Conservation (phyloP, 30 jellyfish, hydroid and myxozoan genomes). For the Turritopsis dohrnii region DNA sequence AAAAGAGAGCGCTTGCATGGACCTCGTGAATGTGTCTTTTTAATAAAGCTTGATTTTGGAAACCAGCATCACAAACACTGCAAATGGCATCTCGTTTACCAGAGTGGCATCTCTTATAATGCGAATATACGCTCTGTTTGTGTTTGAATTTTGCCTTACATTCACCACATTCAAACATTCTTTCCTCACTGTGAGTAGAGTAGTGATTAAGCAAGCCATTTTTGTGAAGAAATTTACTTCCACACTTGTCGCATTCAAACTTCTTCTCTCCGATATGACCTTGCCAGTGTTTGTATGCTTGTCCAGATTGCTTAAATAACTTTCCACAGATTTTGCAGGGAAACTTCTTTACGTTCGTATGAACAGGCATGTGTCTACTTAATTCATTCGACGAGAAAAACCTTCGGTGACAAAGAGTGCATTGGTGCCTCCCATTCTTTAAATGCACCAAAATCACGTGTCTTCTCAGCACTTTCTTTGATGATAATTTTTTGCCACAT, state of each 20-base stretch:
- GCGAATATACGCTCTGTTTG: conserved; percentile 1
- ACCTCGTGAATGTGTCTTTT: neutral
- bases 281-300: conserved; percentile 5
- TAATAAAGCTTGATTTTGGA: neutral
- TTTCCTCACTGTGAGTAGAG: conserved; percentile 5
- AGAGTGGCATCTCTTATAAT: conserved; percentile 7
- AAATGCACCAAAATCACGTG: conserved; percentile 7
- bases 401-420: neutral
- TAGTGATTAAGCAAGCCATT: conserved; percentile 7
- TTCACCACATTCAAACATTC: conserved; percentile 6
- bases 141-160: conserved; percentile 3
- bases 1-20: neutral
- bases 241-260: conserved; percentile 11
- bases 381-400: neutral
- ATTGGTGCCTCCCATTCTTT: conserved; percentile 8
- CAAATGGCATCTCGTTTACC: conserved; percentile 10
- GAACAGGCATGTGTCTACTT: conserved; percentile 18
- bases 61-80: conserved; percentile 8
- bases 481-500: conserved; percentile 4
- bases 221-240: neutral
- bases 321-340: neutral
- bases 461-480: conserved; percentile 2
- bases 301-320: conserved; percentile 10
- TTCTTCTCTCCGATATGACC: conserved; percentile 1
- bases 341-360: neutral